These are phyloP conservation scores for Phoenicopterus ruber DNA, from an alignment of 2,113 vertebrate species.

Conservation along the genomic window DNA sequence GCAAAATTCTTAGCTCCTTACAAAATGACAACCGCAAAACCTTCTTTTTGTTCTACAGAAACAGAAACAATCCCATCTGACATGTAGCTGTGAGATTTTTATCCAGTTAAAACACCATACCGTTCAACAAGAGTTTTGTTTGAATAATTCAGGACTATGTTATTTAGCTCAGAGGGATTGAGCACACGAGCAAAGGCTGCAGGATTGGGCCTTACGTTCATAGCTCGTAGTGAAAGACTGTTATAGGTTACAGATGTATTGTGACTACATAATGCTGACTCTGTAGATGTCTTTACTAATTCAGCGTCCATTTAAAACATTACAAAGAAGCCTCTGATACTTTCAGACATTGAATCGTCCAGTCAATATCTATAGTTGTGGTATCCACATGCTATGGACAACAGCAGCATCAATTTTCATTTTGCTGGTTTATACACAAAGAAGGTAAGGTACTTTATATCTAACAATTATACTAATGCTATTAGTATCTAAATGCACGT, in stretches of 20 bases:
- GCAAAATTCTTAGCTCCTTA: neutral
- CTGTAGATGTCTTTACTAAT: constrained; percentile 48
- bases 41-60: neutral
- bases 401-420: constrained; percentile 60
- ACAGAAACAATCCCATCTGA: neutral
- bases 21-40: neutral
- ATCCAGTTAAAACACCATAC: neutral
- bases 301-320: constrained; percentile 56
- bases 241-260: neutral
- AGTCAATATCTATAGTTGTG: constrained; percentile 23
- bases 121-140: neutral
- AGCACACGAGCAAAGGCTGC: neutral
- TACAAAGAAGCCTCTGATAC: constrained; percentile 63
- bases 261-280: constrained; percentile 53
- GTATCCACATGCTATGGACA: neutral
- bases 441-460: constrained; percentile 14
- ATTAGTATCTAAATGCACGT: constrained; percentile 13
- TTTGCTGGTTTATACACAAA: constrained; percentile 55
- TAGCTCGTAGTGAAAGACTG: neutral
- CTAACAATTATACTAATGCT: constrained; percentile 58
- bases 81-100: neutral
- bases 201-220: neutral
- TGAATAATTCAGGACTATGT: neutral
- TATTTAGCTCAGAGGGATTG: neutral
- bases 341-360: constrained; percentile 32